Percentiles rank a stretch among this genome's conserved stretches.
phyloP scores from a whole-genome alignment of 2,113 vertebrate genomes.

The Galbula dea region DNA sequence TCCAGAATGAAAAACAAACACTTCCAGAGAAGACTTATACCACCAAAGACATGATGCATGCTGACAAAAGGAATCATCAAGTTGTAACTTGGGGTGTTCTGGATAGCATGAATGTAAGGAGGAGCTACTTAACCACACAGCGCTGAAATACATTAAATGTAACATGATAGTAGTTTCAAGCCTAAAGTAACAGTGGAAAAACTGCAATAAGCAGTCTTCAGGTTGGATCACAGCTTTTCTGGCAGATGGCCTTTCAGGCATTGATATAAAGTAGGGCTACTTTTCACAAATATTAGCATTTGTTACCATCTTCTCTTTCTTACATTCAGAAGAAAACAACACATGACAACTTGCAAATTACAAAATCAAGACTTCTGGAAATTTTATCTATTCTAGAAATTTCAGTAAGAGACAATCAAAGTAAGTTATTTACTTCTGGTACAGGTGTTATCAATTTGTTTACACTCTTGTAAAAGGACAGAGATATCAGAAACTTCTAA shows the following conservation, averaged over 20 bases:
- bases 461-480: not conserved
- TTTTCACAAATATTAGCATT: not conserved
- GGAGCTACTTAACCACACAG: not conserved
- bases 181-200: not conserved
- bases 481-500: not conserved
- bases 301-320: not conserved
- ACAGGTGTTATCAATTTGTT: not conserved
- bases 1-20: not conserved
- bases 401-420: not conserved
- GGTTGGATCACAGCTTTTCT: not conserved
- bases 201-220: not conserved
- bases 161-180: not conserved
- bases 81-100: not conserved
- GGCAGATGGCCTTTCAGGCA: not conserved
- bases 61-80: not conserved
- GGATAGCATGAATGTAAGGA: not conserved
- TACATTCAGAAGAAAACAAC: not conserved
- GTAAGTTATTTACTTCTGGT: not conserved
- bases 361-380: not conserved
- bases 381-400: not conserved
- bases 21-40: not conserved
- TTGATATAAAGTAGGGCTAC: not conserved
- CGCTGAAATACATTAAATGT: not conserved
- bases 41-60: not conserved
- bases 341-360: not conserved